A percentile compares a stretch with the other conserved stretches of the same genome.
Evolutionary conservation across 2,113 vertebrate species (phyloP).

Genomic region (Vulpes lagopus): DNA sequence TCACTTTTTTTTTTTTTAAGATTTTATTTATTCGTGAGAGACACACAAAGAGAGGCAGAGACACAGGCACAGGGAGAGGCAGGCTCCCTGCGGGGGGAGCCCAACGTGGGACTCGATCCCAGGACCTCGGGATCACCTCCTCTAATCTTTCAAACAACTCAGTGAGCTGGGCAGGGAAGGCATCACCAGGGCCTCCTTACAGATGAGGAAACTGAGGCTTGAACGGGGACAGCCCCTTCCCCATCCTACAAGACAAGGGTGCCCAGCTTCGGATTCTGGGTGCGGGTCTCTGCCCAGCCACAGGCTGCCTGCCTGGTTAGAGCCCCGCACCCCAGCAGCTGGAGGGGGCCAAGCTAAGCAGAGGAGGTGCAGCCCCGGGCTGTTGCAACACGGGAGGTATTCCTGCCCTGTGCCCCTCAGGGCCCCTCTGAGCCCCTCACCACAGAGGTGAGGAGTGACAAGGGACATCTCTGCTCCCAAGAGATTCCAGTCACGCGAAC

Average conservation of each 20-base stretch:
- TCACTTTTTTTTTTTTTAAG: too few relatives aligned
- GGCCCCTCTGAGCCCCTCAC: background rate
- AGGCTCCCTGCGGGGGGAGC: too few relatives aligned
- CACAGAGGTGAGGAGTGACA: constrained; percentile 63
- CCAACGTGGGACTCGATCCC: too few relatives aligned
- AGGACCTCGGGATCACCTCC: background rate
- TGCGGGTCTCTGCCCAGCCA: background rate
- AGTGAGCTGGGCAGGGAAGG: background rate
- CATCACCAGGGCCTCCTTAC: background rate
- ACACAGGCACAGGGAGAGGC: too few relatives aligned
- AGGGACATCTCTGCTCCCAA: constrained; percentile 72
- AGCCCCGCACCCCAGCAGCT: background rate
- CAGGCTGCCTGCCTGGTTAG: background rate
- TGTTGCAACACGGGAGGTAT: background rate
- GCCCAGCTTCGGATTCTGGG: background rate
- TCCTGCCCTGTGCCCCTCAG: background rate
- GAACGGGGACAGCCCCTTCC: background rate
- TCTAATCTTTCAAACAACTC: background rate
- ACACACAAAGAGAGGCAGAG: too few relatives aligned
- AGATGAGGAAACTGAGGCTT: background rate
- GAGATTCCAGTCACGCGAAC: constrained; percentile 80
- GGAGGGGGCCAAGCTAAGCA: background rate
- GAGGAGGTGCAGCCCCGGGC: background rate
- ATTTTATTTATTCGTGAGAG: too few relatives aligned
- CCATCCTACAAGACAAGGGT: too few relatives aligned